Percentiles rank a stretch among this genome's conserved stretches.
These are phyloP conservation scores for Phrynocephalus vlangalii DNA, from an alignment of 2,797 vertebrate genomes.

Conservation along the genomic window DNA sequence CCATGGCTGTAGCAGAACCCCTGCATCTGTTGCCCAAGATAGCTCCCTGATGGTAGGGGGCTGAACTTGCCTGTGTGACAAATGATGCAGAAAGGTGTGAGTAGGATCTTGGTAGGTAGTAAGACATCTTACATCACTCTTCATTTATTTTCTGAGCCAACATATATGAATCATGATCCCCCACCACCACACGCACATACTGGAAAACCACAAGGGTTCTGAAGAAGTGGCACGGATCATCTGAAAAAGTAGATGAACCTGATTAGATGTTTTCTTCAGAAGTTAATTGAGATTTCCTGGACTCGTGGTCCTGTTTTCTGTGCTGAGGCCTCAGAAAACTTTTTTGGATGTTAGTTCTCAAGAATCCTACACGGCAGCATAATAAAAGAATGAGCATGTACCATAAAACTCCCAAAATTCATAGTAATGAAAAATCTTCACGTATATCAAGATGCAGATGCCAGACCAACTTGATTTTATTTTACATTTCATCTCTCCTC, in stretches of 20 bases:
- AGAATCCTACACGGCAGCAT: background rate
- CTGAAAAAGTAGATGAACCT: background rate
- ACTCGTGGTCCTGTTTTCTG: background rate
- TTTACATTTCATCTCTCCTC: no score
- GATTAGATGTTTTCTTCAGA: background rate
- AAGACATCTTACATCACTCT: background rate
- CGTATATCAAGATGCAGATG: no score
- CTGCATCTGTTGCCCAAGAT: background rate
- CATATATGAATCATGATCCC: background rate
- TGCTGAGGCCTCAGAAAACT: no score
- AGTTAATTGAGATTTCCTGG: background rate
- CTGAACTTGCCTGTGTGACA: background rate
- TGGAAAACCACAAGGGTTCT: constrained; percentile 17
- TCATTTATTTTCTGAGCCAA: background rate
- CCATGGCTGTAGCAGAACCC: background rate
- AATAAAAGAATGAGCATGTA: no score
- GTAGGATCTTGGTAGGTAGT: background rate
- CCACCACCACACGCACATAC: no score
- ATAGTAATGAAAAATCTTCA: no score
- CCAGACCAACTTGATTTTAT: no score
- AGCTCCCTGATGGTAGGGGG: background rate
- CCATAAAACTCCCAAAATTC: no score
- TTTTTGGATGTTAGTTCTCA: background rate
- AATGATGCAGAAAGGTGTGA: background rate
- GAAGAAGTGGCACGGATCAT: background rate